Percentiles rank a stretch among this genome's conserved stretches.
phyloP scores from a whole-genome alignment of 92 coral and sea anemone genomes.

The Epizoanthus stellaris region DNA sequence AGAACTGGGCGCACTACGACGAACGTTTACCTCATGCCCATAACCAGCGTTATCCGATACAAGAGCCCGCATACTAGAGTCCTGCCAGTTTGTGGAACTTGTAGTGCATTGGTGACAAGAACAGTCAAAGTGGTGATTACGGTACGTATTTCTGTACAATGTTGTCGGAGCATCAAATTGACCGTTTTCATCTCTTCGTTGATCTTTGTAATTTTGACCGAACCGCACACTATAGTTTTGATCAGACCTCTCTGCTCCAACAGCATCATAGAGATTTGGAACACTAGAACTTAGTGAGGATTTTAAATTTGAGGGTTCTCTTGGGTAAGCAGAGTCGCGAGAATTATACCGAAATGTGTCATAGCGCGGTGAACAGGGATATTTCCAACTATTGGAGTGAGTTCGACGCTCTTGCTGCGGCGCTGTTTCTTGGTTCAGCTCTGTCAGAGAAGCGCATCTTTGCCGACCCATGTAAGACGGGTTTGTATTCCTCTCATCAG shows the following conservation, averaged over 20 bases:
- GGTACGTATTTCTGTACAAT: neutral
- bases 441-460: constrained; percentile 27
- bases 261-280: constrained; percentile 12
- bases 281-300: constrained; percentile 29
- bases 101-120: neutral
- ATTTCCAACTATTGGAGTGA: neutral
- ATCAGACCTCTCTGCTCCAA: neutral
- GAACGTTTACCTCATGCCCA: neutral
- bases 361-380: neutral
- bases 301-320: neutral
- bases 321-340: neutral
- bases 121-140: neutral
- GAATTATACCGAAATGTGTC: neutral
- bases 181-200: neutral
- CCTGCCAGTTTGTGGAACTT: constrained; percentile 2
- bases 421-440: neutral
- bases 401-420: neutral
- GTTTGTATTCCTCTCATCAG: neutral
- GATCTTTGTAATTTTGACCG: no score
- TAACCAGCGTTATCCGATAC: neutral
- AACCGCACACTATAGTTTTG: neutral
- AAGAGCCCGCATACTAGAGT: neutral
- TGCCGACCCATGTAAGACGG: neutral
- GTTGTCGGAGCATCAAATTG: neutral
- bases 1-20: neutral